Evolutionary conservation across 2,113 vertebrate genomes (phyloP).

Genomic region (Acanthochromis polyacanthus): DNA sequence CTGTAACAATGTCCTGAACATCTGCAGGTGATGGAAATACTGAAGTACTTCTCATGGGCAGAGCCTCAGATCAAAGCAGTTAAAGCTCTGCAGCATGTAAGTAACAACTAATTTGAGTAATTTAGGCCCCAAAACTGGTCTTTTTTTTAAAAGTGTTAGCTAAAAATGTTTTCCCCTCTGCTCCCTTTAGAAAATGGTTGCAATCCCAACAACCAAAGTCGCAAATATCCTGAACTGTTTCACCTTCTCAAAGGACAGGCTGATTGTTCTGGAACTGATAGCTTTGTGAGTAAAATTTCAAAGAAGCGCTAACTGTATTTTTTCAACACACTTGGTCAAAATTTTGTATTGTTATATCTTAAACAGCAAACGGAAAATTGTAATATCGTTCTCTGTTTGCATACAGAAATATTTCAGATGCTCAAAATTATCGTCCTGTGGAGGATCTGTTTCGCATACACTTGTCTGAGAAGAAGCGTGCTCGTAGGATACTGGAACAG

Average conservation of each 20-base stretch:
- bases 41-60: constrained; percentile 98
- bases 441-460: constrained; percentile 96
- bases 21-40: constrained; percentile 93
- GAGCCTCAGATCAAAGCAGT: constrained; percentile 97
- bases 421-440: constrained; percentile 95
- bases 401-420: constrained; percentile 95
- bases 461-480: constrained; percentile 95
- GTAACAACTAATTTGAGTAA: constrained; percentile 58
- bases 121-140: neutral
- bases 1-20: constrained; percentile 19
- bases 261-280: constrained; percentile 93
- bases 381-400: neutral
- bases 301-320: neutral
- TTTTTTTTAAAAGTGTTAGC: neutral
- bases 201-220: constrained; percentile 94
- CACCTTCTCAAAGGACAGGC: constrained; percentile 97
- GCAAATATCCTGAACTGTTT: constrained; percentile 98
- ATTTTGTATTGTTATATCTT: neutral
- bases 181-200: constrained; percentile 95
- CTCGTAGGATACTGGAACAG: constrained; percentile 96
- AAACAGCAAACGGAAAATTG: neutral
- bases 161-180: constrained; percentile 27
- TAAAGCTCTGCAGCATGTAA: constrained; percentile 97
- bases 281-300: constrained; percentile 91
- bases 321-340: neutral